Base-by-base conservation (phyloP, 2,113 vertebrate genomes). In the Merops nubicus region DNA sequence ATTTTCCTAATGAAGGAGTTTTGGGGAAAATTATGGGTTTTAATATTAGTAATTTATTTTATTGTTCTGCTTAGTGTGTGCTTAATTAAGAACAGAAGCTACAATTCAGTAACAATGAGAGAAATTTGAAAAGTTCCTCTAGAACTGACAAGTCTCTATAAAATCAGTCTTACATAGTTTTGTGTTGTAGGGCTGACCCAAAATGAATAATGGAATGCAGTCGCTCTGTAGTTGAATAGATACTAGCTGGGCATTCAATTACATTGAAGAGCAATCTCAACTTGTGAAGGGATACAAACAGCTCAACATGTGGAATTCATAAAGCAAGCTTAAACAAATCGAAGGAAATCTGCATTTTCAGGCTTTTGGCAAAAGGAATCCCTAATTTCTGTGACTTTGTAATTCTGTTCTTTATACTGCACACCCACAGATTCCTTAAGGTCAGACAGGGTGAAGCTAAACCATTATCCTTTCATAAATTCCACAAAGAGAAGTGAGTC, bases 11-110 rank as follows among this genome's bases (percentile, higher is more conserved):
- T 11, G 8, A 54, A 51, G 4, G 6, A 34, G 4, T 73, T 54
- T 20, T 1, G 2, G 8, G 19, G 5, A 4, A 78, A 70, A 56
- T 3, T 31, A 7, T 6, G 0, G 0, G 0, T 51, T 70, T 70
- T 29, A 2, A 4, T 54, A 16, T 54, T 29, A 31, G 51, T 54
- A 54, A 16, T 16, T 4, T 57, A 50, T 18, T 85, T 81, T 42
- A 2, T 28, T 63, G 5, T 38, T 80, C 16, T 16, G 3, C 3
- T 75, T 25, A 74, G 6, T 15, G 5, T 2, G 1, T 56, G 10
- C 19, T 78, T 57, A 53, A 51, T 31, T 22, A 51, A 19, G 11
- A 85, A 29, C 1, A 78, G 62, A 85, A 64, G 3, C 13, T 64
- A 9, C 2, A 21, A 34, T 25, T 67, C 15, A n/a, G 31, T 48